Evolutionary conservation across 2,797 vertebrate species (phyloP), one percentile per base, ranked within the genome.

Genomic region (Geranospiza caerulescens): DNA sequence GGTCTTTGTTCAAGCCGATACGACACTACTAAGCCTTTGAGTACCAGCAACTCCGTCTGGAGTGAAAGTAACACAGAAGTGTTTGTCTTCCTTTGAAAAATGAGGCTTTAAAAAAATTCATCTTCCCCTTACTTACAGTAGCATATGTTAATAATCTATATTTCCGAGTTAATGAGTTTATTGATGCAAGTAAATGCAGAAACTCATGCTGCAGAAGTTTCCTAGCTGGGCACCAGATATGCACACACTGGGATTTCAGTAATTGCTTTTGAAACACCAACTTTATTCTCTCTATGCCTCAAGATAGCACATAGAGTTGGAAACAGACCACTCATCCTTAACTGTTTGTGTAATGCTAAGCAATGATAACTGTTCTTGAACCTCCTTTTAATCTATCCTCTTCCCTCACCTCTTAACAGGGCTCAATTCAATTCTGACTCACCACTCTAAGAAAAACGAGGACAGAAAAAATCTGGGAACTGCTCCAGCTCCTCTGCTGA

Each of bases 361-460:
- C 47, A 34, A 25, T 4, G 45, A 17, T 7, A 53, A 38, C 8
- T 2, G 0, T 3, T 52, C 66, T 20, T 17, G 76, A 74, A 75
- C 23, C 15, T 2, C 40, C 36, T 53, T 63, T 60, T 74, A 78
- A 96, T 53, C 5, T 2, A 20, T 42, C 6, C 4, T 91, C 31
- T 85, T 91, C n/a, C 23, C 20, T 94, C 38, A 15, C 8, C 66
- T 97, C 75, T 80, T 33, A 59, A 64, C 66, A 97, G 97, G 50
- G 96, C 97, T 87, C 70, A 97, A 5, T 3, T 47, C 15, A 97
- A 95, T 29, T 79, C 93, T 6, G 96, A 97, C 58, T 67, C 96
- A 1, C 95, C 95, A 0, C 50, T 93, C 9, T 97, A 75, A 97
- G 93, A 71, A 70, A 53, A 38, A 22, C 3, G 7, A 2, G 20